Percentiles rank a stretch among this genome's conserved stretches.
Evolutionary conservation across 2,797 vertebrate species (phyloP).

Genomic region (Hippoglossus hippoglossus): DNA sequence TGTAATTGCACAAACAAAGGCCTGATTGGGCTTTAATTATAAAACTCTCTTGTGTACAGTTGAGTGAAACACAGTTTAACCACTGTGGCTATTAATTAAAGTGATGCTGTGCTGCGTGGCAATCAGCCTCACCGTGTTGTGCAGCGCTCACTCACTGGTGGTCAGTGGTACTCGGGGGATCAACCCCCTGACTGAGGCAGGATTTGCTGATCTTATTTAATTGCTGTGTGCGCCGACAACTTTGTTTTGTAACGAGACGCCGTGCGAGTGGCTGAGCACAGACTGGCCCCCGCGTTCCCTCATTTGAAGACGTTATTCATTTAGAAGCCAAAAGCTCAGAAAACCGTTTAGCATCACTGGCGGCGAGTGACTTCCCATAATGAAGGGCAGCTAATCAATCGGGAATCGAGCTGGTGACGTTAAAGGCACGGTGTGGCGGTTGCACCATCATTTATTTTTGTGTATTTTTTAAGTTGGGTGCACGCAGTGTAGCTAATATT

Average conservation of each 20-base stretch:
- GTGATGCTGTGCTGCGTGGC: constrained; percentile 12
- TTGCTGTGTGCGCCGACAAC: constrained; percentile 54
- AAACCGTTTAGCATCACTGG: constrained; percentile 57
- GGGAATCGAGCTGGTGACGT: constrained; percentile 70
- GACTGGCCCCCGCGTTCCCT: constrained; percentile 23
- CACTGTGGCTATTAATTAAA: constrained; percentile 49
- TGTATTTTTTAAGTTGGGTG: too few species aligned
- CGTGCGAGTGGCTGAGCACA: constrained; percentile 13
- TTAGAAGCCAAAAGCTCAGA: constrained; percentile 43
- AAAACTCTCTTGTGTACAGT: constrained; percentile 11
- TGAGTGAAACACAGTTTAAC: constrained; percentile 26
- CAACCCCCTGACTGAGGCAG: constrained; percentile 25
- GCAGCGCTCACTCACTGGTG: constrained; percentile 24
- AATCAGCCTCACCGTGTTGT: constrained; percentile 29
- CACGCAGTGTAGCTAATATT: too few species aligned
- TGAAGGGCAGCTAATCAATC: constrained; percentile 76
- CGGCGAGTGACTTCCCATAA: constrained; percentile 60
- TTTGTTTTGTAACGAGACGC: constrained; percentile 54
- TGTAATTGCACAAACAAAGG: background rate
- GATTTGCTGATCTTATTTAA: constrained; percentile 65
- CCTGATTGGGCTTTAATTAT: background rate
- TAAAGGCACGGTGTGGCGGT: constrained; percentile 37
- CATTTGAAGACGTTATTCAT: constrained; percentile 52
- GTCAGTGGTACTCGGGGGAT: constrained; percentile 48
- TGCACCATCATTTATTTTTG: too few species aligned